Percentiles rank a stretch among this genome's conserved stretches.
Evolutionary conservation across 2,888 invertebrate species (phyloP).

Genomic region (Gibbula magus): DNA sequence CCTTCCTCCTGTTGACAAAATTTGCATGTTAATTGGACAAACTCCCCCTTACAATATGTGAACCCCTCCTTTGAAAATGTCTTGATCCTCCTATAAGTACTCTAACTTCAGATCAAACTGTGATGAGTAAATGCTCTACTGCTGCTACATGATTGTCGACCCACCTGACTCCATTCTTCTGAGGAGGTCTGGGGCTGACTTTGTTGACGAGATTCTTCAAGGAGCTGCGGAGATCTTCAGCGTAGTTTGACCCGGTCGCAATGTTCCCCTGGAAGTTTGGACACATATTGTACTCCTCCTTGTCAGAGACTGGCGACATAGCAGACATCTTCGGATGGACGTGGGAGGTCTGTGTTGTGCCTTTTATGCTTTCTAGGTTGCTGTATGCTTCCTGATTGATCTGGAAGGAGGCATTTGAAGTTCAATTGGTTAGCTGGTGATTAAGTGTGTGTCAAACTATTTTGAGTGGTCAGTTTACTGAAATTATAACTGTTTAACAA

Average conservation of each 20-base stretch:
- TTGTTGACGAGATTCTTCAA: constrained; percentile 90
- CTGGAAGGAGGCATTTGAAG: constrained; percentile 22
- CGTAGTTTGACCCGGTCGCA: constrained; percentile 75
- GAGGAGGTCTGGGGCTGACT: constrained; percentile 81
- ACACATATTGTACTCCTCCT: constrained; percentile 82
- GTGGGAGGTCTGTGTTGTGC: not conserved
- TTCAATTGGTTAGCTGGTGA: not conserved
- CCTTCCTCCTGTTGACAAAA: too few species aligned
- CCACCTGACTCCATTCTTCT: too few species aligned
- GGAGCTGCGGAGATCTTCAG: constrained; percentile 87
- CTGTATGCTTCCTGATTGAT: constrained; percentile 38
- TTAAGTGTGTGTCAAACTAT: too few species aligned
- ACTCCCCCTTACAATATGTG: too few species aligned
- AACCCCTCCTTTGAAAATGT: too few species aligned
- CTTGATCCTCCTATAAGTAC: too few species aligned
- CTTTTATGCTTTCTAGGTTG: constrained; percentile 28
- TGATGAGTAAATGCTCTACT: too few species aligned
- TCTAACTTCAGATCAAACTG: too few species aligned
- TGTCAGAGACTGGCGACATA: constrained; percentile 42
- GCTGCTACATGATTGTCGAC: too few species aligned
- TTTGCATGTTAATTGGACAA: too few species aligned
- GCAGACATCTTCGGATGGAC: not conserved
- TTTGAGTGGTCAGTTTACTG: not conserved
- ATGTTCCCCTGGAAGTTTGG: constrained; percentile 89
- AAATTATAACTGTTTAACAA: not conserved